These are phyloP conservation scores for Nomia melanderi DNA, from an alignment of 1,140 invertebrate species.

Conservation along the genomic window DNA sequence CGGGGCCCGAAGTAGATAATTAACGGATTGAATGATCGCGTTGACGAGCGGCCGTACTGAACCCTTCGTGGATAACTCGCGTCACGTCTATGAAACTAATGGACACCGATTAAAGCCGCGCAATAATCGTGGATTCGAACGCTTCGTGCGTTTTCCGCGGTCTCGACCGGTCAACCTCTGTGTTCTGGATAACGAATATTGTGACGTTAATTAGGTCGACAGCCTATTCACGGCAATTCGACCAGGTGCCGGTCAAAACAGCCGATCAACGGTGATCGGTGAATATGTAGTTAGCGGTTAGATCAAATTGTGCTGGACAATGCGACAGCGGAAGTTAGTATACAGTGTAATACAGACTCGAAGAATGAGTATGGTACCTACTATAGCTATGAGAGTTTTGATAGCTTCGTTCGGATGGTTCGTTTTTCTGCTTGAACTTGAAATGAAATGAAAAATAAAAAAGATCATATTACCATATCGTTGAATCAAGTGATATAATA, in stretches of 20 bases:
- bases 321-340: too few relatives aligned
- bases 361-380: too few relatives aligned
- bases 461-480: too few relatives aligned
- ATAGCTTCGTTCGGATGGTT: too few relatives aligned
- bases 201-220: slow-evolving; percentile 45
- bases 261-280: background rate
- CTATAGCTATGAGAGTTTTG: too few relatives aligned
- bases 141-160: background rate
- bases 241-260: background rate
- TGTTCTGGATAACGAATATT: slow-evolving; percentile 35
- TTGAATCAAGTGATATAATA: too few relatives aligned
- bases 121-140: slow-evolving; percentile 19
- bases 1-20: slow-evolving; percentile 26
- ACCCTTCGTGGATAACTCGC: background rate
- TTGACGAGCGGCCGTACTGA: background rate
- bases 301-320: background rate
- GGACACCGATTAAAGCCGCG: slow-evolving; percentile 41
- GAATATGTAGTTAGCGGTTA: background rate
- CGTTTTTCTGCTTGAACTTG: too few relatives aligned
- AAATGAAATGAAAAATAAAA: too few relatives aligned
- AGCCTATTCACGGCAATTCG: background rate
- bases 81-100: slow-evolving; percentile 27
- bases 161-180: too few relatives aligned
- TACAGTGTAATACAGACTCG: too few relatives aligned
- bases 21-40: slow-evolving; percentile 1